A percentile compares a stretch with the other conserved stretches of the same genome.
Evolutionary conservation across 2,888 invertebrate species (phyloP).

Genomic region (Chrysodeixis includens): DNA sequence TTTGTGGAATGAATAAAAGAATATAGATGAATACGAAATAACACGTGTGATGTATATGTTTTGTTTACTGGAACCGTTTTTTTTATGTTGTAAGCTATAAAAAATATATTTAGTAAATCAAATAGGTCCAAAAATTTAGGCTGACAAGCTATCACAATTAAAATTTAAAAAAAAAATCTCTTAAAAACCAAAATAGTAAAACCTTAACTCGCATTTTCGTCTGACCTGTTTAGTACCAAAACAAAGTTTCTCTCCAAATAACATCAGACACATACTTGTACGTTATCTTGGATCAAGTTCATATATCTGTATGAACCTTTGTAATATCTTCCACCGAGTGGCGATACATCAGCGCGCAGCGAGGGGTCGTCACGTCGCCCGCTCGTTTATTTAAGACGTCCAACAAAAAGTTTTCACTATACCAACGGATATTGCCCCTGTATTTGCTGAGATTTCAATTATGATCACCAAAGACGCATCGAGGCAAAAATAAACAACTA

Average conservation of each 20-base stretch:
- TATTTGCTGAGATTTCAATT: conserved; percentile 59
- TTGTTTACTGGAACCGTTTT: too few relatives aligned
- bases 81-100: too few relatives aligned
- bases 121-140: too few relatives aligned
- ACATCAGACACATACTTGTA: neutral
- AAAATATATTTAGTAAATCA: too few relatives aligned
- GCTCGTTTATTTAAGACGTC: conserved; percentile 18
- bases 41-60: too few relatives aligned
- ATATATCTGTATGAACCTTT: neutral
- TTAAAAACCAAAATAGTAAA: too few relatives aligned
- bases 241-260: neutral
- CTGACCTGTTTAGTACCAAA: too few relatives aligned
- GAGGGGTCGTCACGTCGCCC: neutral
- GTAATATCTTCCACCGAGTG: neutral
- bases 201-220: too few relatives aligned
- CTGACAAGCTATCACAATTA: too few relatives aligned
- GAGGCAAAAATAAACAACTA: conserved; percentile 43
- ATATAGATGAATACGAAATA: too few relatives aligned
- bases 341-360: neutral
- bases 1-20: neutral
- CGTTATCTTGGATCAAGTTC: neutral
- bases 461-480: conserved; percentile 52
- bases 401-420: conserved; percentile 30
- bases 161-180: too few relatives aligned
- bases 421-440: conserved; percentile 28